Base-by-base conservation (phyloP, 2,888 invertebrate species). In the Nysson spinosus region DNA sequence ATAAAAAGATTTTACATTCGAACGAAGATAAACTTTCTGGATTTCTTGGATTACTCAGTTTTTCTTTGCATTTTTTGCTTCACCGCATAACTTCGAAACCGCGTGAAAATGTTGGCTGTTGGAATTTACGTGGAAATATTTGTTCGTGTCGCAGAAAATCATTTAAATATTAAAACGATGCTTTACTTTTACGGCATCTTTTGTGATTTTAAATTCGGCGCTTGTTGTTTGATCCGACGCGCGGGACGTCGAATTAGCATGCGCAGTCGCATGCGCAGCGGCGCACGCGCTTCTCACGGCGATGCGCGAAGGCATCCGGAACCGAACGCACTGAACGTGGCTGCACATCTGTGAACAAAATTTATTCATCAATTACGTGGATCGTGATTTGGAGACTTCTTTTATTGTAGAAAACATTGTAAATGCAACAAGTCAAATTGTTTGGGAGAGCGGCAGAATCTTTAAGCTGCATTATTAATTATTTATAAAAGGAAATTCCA, bases 191-290 rank as follows among this genome's bases (percentile, higher is more conserved):
- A 1, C 16, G 37, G 40, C 30, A 49, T 55, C 39, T 40, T 35
- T 20, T 44, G 54, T 22, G 34, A 39, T 35, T n/a, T n/a, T 39
- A 44, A 43, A 40, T 17, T 35, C 34, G 40, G 52, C 11, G 50
- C n/a, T n/a, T 49, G 30, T 43, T 28, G 22, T 43, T 58, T 46
- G 49, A 43, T 52, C 39, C 19, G 34, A 11, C 35, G 9, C 6
- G 32, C 14, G 40, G 32, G 19, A 28, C 11, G 12, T 42, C 26
- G 1, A 32, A 49, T 88, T 89, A 90, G 81, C 90, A 93, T 70
- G 90, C 91, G 89, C 94, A 94, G 88, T 92, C 91, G 89, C 94
- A 94, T 72, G 93, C 91, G 88, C 93, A 94, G 82, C 93, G 91
- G 87, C 93, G 93, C 30, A 92, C 91, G 80, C 93, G 91, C 86